Base-by-base conservation (phyloP, 2,888 invertebrate species). In the Xestia c-nigrum region DNA sequence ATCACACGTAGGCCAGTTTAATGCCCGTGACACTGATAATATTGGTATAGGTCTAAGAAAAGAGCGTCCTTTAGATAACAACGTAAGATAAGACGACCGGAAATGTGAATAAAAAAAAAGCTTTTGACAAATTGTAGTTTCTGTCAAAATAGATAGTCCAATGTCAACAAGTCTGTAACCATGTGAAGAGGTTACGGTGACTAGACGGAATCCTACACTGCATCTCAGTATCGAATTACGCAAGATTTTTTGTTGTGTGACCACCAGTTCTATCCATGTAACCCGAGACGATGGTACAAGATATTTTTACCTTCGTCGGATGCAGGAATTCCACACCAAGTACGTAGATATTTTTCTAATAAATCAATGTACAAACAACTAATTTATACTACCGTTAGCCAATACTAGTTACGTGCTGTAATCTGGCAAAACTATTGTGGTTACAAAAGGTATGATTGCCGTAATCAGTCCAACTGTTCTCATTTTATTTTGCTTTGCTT, bases 1-100 rank as follows among this genome's bases (percentile, higher is more conserved):
- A 94, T 94, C 93, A 95, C 96, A 95, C 95, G 95, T 95, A 93
- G 92, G 87, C 88, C 88, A 90, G 85, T 83, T 84, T 85, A 83
- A 81, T 86, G 87, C 91, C 90, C 91, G 91, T 88, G 91, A 90
- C 85, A 90, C 89, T 90, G 92, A 92, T 93, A 93, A 93, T 94
- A 94, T 95, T 95, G 93, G 94, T 92, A 92, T 94, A 95, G 94
- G 95, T 94, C 94, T 91, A 91, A 89, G 90, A 92, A 93, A 93
- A 90, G 91, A 93, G 91, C 85, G 91, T 90, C 90, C 92, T 91
- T 88, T 77, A 90, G 94, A 95, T 94, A 95, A 94, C 81, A 84
- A 83, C 84, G 73, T 70, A 72, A 91, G 93, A 94, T 94, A 94
- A 91, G 87, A 78, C 81, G 87, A 59, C 90, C 88, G 92, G 91